A percentile compares a stretch with the other conserved stretches of the same genome.
phyloP scores from a whole-genome alignment of 2,113 vertebrate species.

The Tylochromis polylepis region DNA sequence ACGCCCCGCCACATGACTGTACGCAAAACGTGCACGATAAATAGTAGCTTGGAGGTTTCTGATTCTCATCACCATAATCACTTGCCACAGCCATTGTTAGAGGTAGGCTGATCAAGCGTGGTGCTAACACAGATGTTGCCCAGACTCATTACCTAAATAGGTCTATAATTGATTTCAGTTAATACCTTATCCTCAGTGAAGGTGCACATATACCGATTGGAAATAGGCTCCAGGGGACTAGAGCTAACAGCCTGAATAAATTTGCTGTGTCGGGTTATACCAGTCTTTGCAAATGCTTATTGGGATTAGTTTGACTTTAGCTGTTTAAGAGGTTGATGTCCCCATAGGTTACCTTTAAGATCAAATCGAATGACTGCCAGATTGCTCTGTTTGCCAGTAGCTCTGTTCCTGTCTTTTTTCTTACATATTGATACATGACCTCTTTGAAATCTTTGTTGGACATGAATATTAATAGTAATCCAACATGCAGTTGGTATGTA shows the following conservation, averaged over 20 bases:
- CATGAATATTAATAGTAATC: neutral
- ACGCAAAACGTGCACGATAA: neutral
- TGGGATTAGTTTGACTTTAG: constrained; percentile 32
- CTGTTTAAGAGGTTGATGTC: constrained; percentile 27
- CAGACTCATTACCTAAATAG: constrained; percentile 58
- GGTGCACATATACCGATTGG: constrained; percentile 24
- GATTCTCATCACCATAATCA: neutral
- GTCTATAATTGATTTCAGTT: constrained; percentile 56
- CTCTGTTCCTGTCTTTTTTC: neutral
- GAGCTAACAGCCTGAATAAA: constrained; percentile 33
- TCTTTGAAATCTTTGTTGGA: neutral
- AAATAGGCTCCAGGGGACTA: constrained; percentile 8
- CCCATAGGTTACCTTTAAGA: neutral
- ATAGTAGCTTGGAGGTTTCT: neutral
- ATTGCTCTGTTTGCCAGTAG: neutral
- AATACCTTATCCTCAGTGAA: constrained; percentile 25
- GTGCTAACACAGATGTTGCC: constrained; percentile 44
- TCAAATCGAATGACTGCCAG: neutral
- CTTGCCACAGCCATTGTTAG: neutral
- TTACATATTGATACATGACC: neutral
- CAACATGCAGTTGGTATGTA: neutral
- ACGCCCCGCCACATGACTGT: too few species aligned
- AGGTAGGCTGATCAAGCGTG: neutral
- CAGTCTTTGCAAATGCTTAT: constrained; percentile 35
- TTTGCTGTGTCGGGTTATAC: constrained; percentile 27